These are phyloP conservation scores for Adrianichthys oophorus DNA, from an alignment of 2,797 vertebrate genomes.

Conservation along the genomic window DNA sequence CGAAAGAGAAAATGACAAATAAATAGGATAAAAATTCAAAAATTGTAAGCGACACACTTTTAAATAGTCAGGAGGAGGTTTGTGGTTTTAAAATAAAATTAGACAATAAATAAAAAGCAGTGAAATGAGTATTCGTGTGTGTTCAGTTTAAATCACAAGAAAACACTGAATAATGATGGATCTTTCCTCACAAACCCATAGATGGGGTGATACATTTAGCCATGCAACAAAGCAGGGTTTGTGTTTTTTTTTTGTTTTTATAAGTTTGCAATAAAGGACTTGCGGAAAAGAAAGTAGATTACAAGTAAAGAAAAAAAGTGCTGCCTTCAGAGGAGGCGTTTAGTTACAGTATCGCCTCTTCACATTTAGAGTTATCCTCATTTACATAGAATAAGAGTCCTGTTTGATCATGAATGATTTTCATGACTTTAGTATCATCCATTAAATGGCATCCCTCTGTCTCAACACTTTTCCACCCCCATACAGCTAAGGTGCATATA, in stretches of 20 bases:
- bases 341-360: constrained; percentile 14
- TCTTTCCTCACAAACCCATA: constrained; percentile 6
- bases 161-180: constrained; percentile 14
- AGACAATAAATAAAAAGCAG: not conserved
- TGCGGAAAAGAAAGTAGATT: constrained; percentile 12
- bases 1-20: constrained; percentile 14
- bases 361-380: constrained; percentile 46
- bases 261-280: constrained; percentile 5
- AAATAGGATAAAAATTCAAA: constrained; percentile 21
- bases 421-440: constrained; percentile 58
- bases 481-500: constrained; percentile 51
- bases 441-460: constrained; percentile 56
- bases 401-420: constrained; percentile 65
- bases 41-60: constrained; percentile 3
- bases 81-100: not conserved
- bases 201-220: not conserved
- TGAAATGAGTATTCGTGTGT: constrained; percentile 28
- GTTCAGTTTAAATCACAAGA: constrained; percentile 32
- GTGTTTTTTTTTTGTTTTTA: not conserved
- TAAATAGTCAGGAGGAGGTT: constrained; percentile 11
- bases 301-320: constrained; percentile 5
- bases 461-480: constrained; percentile 23
- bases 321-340: constrained; percentile 9
- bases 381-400: constrained; percentile 42
- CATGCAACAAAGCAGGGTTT: not conserved